These are phyloP conservation scores for Epirrhoe tristata DNA, from an alignment of 2,888 invertebrate genomes.

Conservation along the genomic window DNA sequence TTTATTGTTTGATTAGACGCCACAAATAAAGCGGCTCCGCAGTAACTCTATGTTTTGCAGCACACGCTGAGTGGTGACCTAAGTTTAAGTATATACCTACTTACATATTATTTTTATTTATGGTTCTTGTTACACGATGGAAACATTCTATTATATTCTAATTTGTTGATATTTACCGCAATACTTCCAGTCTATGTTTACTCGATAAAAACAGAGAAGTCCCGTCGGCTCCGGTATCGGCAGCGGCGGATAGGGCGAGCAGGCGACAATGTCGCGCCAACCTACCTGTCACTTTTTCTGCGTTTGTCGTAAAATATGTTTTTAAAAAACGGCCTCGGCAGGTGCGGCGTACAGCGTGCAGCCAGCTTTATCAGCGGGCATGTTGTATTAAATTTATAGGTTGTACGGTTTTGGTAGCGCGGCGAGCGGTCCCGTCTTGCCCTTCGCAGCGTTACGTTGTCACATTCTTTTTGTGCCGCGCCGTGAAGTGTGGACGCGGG, in stretches of 20 bases:
- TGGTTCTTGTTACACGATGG: no score
- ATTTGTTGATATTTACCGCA: not conserved
- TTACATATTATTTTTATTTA: no score
- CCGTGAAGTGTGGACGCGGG: slow-evolving; percentile 8
- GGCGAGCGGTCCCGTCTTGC: slow-evolving; percentile 64
- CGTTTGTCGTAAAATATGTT: slow-evolving; percentile 71
- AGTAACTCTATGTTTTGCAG: no score
- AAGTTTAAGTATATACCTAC: no score
- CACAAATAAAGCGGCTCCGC: no score
- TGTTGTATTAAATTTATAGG: slow-evolving; percentile 72
- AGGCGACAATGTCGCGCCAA: slow-evolving; percentile 36
- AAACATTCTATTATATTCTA: no score
- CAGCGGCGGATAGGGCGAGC: not conserved
- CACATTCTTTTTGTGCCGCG: slow-evolving; percentile 31
- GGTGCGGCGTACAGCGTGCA: slow-evolving; percentile 55
- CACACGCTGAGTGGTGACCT: no score
- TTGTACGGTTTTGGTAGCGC: slow-evolving; percentile 68
- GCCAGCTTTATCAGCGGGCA: slow-evolving; percentile 65
- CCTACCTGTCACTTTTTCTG: slow-evolving; percentile 67
- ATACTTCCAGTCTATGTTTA: not conserved
- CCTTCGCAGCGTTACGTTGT: slow-evolving; percentile 19
- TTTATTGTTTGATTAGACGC: no score
- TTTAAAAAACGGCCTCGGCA: slow-evolving; percentile 67
- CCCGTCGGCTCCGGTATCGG: not conserved
- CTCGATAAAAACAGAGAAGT: slow-evolving; percentile 15